Evolutionary conservation across 1,140 invertebrate genomes (phyloP).

Genomic region (Condylostylus longicornis): DNA sequence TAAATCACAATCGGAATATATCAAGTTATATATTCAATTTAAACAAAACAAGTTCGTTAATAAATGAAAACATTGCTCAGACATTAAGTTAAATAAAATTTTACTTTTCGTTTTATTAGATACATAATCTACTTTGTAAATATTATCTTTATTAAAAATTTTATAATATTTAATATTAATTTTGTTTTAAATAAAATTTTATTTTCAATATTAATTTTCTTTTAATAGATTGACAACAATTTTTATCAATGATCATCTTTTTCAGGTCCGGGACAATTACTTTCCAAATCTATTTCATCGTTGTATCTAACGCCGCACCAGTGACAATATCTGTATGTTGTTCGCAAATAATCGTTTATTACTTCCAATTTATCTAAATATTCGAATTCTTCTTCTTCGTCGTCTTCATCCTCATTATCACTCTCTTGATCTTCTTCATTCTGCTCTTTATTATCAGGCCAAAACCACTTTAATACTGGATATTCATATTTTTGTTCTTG

Average conservation of each 20-base stretch:
- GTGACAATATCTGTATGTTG: conserved; percentile 56
- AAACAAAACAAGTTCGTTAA: no score
- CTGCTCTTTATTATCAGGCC: conserved; percentile 37
- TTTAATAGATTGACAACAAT: conserved; percentile 1
- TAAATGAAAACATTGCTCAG: no score
- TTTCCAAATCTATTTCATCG: conserved; percentile 42
- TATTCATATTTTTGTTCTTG: conserved; percentile 33
- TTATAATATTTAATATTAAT: no score
- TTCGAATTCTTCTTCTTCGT: conserved; percentile 14
- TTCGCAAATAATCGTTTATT: conserved; percentile 50
- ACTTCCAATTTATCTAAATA: conserved; percentile 42
- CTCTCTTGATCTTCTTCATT: conserved; percentile 21
- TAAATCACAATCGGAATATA: no score
- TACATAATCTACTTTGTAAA: no score
- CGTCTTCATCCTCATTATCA: conserved; percentile 18
- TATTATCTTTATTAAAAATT: no score
- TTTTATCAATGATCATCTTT: conserved; percentile 43
- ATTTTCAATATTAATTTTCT: no score
- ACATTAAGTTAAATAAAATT: no score
- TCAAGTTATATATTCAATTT: no score
- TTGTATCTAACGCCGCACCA: conserved; percentile 59
- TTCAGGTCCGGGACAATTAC: conserved; percentile 51
- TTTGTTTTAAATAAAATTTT: no score
- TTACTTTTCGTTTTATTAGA: no score
- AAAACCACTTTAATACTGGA: conserved; percentile 50